Evolutionary conservation across 2,113 vertebrate genomes (phyloP).

Genomic region (Arenaria interpres): DNA sequence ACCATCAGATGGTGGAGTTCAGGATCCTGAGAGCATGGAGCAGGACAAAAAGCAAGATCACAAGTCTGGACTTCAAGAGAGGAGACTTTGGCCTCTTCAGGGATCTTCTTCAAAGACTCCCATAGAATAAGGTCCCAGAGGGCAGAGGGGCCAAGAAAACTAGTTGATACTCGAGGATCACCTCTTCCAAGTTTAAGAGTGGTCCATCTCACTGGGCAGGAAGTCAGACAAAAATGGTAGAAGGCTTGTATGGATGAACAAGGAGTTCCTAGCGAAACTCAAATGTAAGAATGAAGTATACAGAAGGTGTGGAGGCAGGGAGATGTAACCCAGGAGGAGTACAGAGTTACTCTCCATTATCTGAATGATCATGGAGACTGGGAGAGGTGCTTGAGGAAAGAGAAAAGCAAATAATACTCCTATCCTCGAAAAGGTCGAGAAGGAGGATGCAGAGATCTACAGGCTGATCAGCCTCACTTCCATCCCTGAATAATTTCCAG

Average conservation of each 20-base stretch:
- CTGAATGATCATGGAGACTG: background rate
- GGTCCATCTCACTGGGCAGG: background rate
- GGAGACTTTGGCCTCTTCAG: background rate
- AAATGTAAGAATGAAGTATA: background rate
- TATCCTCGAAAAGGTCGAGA: background rate
- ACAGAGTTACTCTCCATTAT: background rate
- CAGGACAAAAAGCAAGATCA: background rate
- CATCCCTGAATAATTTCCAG: background rate
- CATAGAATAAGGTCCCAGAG: background rate
- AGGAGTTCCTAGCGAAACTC: background rate
- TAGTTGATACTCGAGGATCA: background rate
- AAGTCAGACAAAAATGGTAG: background rate
- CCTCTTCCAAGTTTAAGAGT: background rate
- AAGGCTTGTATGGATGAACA: background rate
- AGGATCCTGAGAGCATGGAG: background rate
- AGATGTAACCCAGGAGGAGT: background rate
- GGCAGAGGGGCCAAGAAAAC: background rate
- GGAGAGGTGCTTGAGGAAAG: background rate
- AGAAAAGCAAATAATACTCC: background rate
- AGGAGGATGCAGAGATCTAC: background rate
- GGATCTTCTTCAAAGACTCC: background rate
- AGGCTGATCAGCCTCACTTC: background rate
- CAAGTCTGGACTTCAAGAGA: background rate
- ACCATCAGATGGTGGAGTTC: background rate
- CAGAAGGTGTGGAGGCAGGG: background rate